A percentile compares a stretch with the other conserved stretches of the same genome.
Conservation (phyloP, 2,797 vertebrate genomes). For the Moxostoma hubbsi region DNA sequence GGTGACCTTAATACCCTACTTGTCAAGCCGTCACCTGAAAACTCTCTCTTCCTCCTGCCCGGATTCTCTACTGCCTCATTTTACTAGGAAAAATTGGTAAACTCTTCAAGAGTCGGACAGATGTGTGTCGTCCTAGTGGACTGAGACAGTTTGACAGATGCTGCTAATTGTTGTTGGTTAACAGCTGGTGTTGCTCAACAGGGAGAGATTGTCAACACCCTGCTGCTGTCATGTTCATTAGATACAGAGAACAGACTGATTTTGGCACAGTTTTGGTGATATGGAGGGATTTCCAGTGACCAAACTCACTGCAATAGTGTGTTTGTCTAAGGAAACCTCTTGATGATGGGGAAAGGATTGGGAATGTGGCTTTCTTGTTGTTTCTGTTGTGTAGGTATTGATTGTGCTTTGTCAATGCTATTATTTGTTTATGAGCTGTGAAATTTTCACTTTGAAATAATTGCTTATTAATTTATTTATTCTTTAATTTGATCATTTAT, state of each 20-base stretch:
- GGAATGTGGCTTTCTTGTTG: neutral
- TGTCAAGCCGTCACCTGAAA: conserved; percentile 36
- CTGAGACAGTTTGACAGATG: conserved; percentile 61
- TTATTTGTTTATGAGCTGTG: neutral
- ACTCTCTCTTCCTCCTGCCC: neutral
- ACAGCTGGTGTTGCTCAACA: conserved; percentile 52
- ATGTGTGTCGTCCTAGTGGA: conserved; percentile 60
- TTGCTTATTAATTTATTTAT: neutral
- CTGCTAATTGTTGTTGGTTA: conserved; percentile 64
- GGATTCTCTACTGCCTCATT: conserved; percentile 1
- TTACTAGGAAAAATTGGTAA: conserved; percentile 20
- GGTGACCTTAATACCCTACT: neutral
- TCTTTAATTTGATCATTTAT: neutral
- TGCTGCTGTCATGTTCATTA: conserved; percentile 56
- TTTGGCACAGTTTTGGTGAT: conserved; percentile 32
- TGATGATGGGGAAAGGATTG: neutral
- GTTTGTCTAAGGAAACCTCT: neutral
- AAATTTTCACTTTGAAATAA: neutral
- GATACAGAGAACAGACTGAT: conserved; percentile 11
- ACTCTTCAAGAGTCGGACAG: conserved; percentile 41
- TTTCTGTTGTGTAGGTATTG: neutral
- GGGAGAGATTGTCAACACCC: conserved; percentile 50
- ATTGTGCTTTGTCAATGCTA: neutral
- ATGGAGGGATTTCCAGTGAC: neutral
- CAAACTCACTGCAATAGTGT: neutral